These are phyloP conservation scores for Ivindomyrus marchei DNA, from an alignment of 2,113 vertebrate genomes.

Conservation along the genomic window DNA sequence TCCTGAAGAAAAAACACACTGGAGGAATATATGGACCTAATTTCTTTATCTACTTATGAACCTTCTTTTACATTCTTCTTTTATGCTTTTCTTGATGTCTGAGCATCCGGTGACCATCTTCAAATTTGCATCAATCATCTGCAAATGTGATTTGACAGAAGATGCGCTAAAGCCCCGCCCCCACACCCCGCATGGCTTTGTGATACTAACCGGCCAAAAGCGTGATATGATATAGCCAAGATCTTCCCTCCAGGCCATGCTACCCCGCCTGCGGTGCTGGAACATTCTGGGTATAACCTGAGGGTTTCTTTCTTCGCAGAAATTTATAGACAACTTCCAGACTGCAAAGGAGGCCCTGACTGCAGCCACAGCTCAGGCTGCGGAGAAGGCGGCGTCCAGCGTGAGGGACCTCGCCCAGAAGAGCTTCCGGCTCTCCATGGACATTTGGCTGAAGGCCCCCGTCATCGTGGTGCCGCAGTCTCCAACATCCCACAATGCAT, in stretches of 20 bases:
- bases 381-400: constrained; percentile 79
- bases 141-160: constrained; percentile 20
- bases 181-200: constrained; percentile 22
- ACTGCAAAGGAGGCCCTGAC: constrained; percentile 69
- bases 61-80: neutral
- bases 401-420: constrained; percentile 83
- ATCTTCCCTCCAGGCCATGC: neutral
- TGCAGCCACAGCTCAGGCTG: constrained; percentile 71
- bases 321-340: constrained; percentile 86
- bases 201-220: constrained; percentile 12
- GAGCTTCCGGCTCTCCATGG: constrained; percentile 79
- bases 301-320: constrained; percentile 50
- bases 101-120: neutral
- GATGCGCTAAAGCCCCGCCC: neutral
- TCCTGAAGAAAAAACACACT: neutral
- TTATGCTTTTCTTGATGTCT: neutral
- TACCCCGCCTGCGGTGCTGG: neutral
- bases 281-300: neutral
- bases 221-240: constrained; percentile 2
- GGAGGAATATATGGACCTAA: constrained; percentile 16
- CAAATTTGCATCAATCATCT: constrained; percentile 14
- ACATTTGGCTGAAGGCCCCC: constrained; percentile 83
- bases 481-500: constrained; percentile 68
- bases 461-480: constrained; percentile 87
- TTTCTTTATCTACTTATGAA: neutral